These are phyloP conservation scores for Meliscaeva auricollis DNA, from an alignment of 2,888 invertebrate genomes.

Conservation along the genomic window DNA sequence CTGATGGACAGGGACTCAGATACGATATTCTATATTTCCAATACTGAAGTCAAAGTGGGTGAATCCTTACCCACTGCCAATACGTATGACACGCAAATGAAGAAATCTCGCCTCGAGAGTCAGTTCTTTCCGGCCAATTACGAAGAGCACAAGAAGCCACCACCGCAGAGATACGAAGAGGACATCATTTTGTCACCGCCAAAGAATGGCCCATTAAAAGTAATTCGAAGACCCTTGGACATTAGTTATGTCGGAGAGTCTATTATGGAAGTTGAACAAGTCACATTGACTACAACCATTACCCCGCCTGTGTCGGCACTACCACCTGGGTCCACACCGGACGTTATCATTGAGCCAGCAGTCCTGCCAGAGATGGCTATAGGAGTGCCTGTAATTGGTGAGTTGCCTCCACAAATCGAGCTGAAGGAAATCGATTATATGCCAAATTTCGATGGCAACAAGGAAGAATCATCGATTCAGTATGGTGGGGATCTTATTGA, in stretches of 20 bases:
- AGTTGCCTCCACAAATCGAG: slow-evolving; percentile 84
- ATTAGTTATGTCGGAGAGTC: slow-evolving; percentile 84
- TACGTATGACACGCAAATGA: slow-evolving; percentile 77
- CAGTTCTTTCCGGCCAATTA: slow-evolving; percentile 83
- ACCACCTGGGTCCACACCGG: slow-evolving; percentile 72
- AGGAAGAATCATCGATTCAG: slow-evolving; percentile 82
- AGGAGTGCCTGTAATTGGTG: slow-evolving; percentile 84
- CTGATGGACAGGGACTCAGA: slow-evolving; percentile 83
- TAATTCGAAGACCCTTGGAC: slow-evolving; percentile 81
- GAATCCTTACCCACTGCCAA: slow-evolving; percentile 82
- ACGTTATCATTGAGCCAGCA: slow-evolving; percentile 83
- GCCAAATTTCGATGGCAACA: slow-evolving; percentile 80
- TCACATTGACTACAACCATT: slow-evolving; percentile 74
- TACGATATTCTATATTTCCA: slow-evolving; percentile 84
- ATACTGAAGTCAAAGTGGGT: slow-evolving; percentile 84
- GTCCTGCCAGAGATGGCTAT: slow-evolving; percentile 83
- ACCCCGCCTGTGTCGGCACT: slow-evolving; percentile 29
- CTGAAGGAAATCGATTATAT: slow-evolving; percentile 83
- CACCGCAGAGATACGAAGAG: slow-evolving; percentile 81
- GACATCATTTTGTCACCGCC: slow-evolving; percentile 83
- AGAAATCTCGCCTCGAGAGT: slow-evolving; percentile 80
- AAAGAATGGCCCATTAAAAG: slow-evolving; percentile 82
- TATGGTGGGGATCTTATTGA: slow-evolving; percentile 83
- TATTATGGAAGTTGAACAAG: slow-evolving; percentile 83
- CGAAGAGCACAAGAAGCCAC: slow-evolving; percentile 78